phyloP scores from a whole-genome alignment of 2,888 invertebrate genomes.

The Catocala nupta region DNA sequence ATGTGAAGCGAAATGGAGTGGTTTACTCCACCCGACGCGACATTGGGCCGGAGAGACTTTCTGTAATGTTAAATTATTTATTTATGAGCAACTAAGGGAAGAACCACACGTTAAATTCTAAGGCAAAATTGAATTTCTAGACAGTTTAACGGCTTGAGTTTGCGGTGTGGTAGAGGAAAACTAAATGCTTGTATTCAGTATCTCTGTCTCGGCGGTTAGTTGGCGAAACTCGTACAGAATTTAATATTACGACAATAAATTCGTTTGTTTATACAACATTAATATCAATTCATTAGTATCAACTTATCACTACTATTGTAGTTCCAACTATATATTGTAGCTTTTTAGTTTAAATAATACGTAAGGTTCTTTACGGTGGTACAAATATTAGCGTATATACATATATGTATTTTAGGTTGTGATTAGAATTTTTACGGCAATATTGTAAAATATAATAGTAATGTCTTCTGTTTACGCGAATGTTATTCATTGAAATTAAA shows the following conservation, averaged over 20 bases:
- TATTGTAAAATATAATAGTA: too few species aligned
- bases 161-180: slow-evolving; percentile 20
- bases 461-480: too few species aligned
- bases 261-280: slow-evolving; percentile 9
- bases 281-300: slow-evolving; percentile 18
- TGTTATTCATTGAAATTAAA: too few species aligned
- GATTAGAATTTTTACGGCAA: too few species aligned
- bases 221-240: slow-evolving; percentile 18
- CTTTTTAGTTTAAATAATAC: too few species aligned
- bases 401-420: too few species aligned
- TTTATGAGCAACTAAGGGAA: slow-evolving; percentile 35
- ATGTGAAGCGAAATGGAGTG: slow-evolving; percentile 15
- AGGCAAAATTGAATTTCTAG: slow-evolving; percentile 44
- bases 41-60: slow-evolving; percentile 19
- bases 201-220: slow-evolving; percentile 16
- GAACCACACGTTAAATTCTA: slow-evolving; percentile 33
- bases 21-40: slow-evolving; percentile 4
- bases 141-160: slow-evolving; percentile 38
- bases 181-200: slow-evolving; percentile 30
- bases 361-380: too few species aligned
- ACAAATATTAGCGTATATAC: too few species aligned
- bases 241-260: slow-evolving; percentile 28
- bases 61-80: slow-evolving; percentile 42
- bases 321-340: too few species aligned
- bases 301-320: slow-evolving; percentile 16